Evolutionary conservation across 2,888 invertebrate species (phyloP), one percentile per base, ranked within the genome.

Genomic region (Allacma fusca): DNA sequence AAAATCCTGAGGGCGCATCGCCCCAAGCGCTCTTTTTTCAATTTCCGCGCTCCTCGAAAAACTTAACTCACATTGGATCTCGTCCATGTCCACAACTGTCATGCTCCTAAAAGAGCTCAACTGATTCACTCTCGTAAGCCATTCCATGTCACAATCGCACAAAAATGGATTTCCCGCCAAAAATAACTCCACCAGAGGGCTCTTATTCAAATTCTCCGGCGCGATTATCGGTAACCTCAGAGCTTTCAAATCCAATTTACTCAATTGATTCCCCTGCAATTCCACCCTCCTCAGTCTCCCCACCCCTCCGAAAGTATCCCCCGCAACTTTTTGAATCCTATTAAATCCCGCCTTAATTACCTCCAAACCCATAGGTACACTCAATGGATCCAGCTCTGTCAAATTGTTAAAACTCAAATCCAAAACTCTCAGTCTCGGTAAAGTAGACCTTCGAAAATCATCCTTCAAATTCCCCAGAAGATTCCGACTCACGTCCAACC

Each of bases 141-240:
- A 95, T 87, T 94, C 94, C 93, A 94, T 93, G 85, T 91, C 91
- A 87, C 95, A 95, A 87, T 94, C 93, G 87, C 95, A 95, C 84
- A 91, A 90, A 86, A 94, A 92, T 79, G 94, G 94, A 89, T 95
- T 95, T 85, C 91, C 91, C 70, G 93, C 92, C 82, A 94, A 91
- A 86, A 91, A 93, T 87, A 94, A 93, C 86, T 92, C 91, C 21
- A 94, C 93, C 83, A 93, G 87, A 85, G 92, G 91, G 16, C 44
- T 34, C 1, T 19, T 34, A 7, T 13, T 43, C 9, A 5, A 16
- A 13, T 43, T n/a, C 13, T 34, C 21, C 23, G 92, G 91, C 12
- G 64, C 7, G 5, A 29, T 1, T 12, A 40, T n/a, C 4, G 75
- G 29, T 1, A 75, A 28, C 1, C 68, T 23, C 19, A 93, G 88